Evolutionary conservation across 2,888 invertebrate genomes (phyloP).

Genomic region (Taphrorychus bicolor): DNA sequence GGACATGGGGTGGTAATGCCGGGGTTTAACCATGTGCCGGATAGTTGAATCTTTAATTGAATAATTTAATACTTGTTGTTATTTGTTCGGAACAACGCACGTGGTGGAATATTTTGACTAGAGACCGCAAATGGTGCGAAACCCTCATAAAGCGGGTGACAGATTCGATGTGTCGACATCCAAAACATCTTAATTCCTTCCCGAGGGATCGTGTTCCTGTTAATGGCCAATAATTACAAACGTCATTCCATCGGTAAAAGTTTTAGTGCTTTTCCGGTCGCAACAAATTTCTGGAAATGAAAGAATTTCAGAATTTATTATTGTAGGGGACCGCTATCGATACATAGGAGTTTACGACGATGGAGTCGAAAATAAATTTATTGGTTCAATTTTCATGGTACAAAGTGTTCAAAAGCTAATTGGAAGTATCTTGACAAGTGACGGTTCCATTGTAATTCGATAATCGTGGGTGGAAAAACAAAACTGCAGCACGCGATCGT

Average conservation of each 20-base stretch:
- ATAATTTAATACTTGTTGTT: no score
- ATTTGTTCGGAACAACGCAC: neutral
- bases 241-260: slow-evolving; percentile 21
- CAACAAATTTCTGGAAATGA: slow-evolving; percentile 24
- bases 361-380: no score
- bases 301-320: no score
- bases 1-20: neutral
- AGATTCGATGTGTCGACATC: slow-evolving; percentile 31
- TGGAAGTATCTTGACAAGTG: slow-evolving; percentile 24
- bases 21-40: slow-evolving; percentile 16
- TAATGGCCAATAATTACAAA: slow-evolving; percentile 37
- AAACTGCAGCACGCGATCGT: slow-evolving; percentile 37
- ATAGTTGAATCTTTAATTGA: no score
- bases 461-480: slow-evolving; percentile 36
- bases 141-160: slow-evolving; percentile 16
- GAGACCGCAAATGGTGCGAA: slow-evolving; percentile 25
- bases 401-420: no score
- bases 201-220: slow-evolving; percentile 32
- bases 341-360: no score
- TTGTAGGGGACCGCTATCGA: no score
- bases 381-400: no score
- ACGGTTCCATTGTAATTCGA: slow-evolving; percentile 30
- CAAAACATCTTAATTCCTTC: slow-evolving; percentile 38
- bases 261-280: slow-evolving; percentile 35
- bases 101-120: slow-evolving; percentile 20